A percentile compares a stretch with the other conserved stretches of the same genome.
phyloP scores from a whole-genome alignment of 1,140 invertebrate species.

The Ceratosolen solmsi region DNA sequence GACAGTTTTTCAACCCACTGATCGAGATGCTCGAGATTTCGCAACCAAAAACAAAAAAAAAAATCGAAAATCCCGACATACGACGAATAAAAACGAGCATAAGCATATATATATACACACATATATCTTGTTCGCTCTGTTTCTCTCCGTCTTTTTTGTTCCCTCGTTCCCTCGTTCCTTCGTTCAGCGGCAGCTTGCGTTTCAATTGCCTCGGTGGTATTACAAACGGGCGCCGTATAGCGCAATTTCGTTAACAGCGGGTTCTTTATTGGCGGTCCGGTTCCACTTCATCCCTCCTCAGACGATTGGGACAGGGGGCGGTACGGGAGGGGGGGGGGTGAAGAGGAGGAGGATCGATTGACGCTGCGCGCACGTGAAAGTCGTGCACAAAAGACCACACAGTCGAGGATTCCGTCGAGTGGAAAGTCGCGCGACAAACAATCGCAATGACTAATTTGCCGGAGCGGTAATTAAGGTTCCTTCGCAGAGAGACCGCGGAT shows the following conservation, averaged over 20 bases:
- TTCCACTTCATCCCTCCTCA: conserved; percentile 23
- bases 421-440: conserved; percentile 21
- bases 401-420: conserved; percentile 4
- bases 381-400: conserved; percentile 22
- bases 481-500: background rate
- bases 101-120: too few species aligned
- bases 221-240: conserved; percentile 19
- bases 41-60: background rate
- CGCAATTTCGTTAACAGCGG: conserved; percentile 49
- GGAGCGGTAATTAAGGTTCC: conserved; percentile 29
- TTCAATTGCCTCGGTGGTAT: conserved; percentile 27
- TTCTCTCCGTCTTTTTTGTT: background rate
- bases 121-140: too few species aligned
- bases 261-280: conserved; percentile 43
- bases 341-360: background rate
- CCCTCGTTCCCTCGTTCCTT: background rate
- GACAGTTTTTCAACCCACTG: background rate
- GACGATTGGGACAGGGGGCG: background rate
- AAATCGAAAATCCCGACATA: background rate
- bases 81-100: background rate
- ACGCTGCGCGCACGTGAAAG: background rate
- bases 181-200: conserved; percentile 7
- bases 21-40: background rate
- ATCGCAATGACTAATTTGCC: conserved; percentile 28
- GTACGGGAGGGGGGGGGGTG: background rate